Base-by-base conservation (phyloP, 2,113 vertebrate genomes). In the Pelobates fuscus region DNA sequence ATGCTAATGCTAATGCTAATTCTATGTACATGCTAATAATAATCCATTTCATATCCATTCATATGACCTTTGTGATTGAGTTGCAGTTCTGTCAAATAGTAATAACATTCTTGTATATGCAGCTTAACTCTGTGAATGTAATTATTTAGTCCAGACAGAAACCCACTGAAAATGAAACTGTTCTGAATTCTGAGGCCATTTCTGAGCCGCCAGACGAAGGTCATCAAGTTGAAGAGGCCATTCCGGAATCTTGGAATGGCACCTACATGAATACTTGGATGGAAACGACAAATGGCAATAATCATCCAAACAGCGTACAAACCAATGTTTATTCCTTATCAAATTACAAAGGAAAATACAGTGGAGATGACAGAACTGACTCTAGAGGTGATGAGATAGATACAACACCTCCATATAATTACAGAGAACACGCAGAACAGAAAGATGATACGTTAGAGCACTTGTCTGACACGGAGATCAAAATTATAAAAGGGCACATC, bases 401-500 rank as follows among this genome's bases (percentile, higher is more conserved):
- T 17, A 62, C 20, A 10, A 1, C 15, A 11, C 8, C 65, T 49
- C 60, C 54, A 44, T 14, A 30, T 55, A 65, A 32, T 5, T 23
- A 57, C 32, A 15, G 8, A 21, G 63, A 52, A 4, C 30, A 1
- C 8, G 8, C n/a, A 25, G 26, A 67, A 37, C n/a, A 30, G n/a
- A 58, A 29, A 70, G 59, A 52, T 30, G 54, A 77, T 55, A 46
- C 14, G 24, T 26, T 21, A 24, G 23, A 23, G 24, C 32, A 27
- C 5, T 25, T 69, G 5, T 67, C 52, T n/a, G 25, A 55, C 11
- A 61, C 27, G 2, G 69, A 26, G 15, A 67, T 26, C 64, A 67
- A 63, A 54, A 43, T 77, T 29, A 44, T 81, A 24, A 79, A 62
- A 55, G 78, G 80, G 32, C 66, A 77, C 17, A 60, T 79, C 20